Evolutionary conservation across 2,113 vertebrate genomes (phyloP).

Genomic region (Dryoscopus gambensis): DNA sequence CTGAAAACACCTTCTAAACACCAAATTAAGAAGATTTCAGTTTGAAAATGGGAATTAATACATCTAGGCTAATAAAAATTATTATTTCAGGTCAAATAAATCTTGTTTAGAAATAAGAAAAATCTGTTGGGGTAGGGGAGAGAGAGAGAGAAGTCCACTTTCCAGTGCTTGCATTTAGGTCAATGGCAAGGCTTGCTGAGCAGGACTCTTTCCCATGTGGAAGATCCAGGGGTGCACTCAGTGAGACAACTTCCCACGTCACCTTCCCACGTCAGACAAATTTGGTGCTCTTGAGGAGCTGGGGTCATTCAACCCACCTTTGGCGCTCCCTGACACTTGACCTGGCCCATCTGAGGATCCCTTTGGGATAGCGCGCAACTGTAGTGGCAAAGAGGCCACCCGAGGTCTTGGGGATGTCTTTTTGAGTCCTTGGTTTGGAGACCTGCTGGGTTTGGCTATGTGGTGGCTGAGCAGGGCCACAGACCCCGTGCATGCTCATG

Average conservation of each 20-base stretch:
- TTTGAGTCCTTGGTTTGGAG: neutral
- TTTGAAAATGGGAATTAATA: neutral
- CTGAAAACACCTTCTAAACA: conserved; percentile 37
- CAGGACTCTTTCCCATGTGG: neutral
- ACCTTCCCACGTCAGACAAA: neutral
- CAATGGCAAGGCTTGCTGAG: neutral
- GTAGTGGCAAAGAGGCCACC: neutral
- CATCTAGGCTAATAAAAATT: neutral
- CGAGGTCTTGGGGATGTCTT: neutral
- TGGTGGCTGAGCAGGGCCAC: neutral
- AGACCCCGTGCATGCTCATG: neutral
- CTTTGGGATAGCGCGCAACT: fast-evolving
- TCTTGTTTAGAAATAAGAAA: neutral
- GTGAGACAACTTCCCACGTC: neutral
- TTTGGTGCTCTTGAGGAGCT: neutral
- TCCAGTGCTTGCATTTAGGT: neutral
- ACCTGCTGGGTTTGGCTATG: neutral
- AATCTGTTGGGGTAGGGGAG: neutral
- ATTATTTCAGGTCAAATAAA: neutral
- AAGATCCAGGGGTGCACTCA: neutral
- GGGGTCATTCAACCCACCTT: neutral
- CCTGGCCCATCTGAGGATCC: fast-evolving
- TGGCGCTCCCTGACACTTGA: neutral
- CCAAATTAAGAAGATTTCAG: neutral
- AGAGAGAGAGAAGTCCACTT: neutral